phyloP scores from a whole-genome alignment of 2,797 vertebrate species.

The Liparis tanakae region DNA sequence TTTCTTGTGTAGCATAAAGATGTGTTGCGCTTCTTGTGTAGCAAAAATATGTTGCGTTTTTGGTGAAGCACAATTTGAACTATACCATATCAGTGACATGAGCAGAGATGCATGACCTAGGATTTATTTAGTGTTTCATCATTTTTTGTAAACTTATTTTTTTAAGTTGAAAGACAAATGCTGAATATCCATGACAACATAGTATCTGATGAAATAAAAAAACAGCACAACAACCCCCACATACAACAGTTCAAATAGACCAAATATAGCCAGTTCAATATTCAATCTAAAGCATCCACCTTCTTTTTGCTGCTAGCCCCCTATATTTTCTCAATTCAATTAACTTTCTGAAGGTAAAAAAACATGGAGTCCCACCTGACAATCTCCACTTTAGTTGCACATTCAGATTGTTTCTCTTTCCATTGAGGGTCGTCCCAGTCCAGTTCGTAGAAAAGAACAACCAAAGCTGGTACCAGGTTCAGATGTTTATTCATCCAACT shows the following conservation, averaged over 20 bases:
- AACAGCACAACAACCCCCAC: not conserved
- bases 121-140: not conserved
- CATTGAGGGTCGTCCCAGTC: slow-evolving; percentile 98
- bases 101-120: not conserved
- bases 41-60: too few species aligned
- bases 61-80: too few species aligned
- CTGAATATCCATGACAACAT: not conserved
- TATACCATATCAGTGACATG: not conserved
- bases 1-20: too few species aligned
- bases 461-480: slow-evolving; percentile 94
- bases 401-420: slow-evolving; percentile 98
- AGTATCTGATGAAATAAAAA: not conserved
- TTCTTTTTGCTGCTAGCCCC: not conserved
- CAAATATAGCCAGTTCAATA: not conserved
- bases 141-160: not conserved
- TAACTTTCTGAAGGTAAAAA: not conserved
- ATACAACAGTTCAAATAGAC: not conserved
- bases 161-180: not conserved
- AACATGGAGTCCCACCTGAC: slow-evolving; percentile 85
- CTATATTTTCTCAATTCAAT: not conserved
- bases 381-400: slow-evolving; percentile 97
- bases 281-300: not conserved
- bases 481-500: slow-evolving; percentile 99
- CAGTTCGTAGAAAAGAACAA: slow-evolving; percentile 97
- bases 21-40: too few species aligned